These are phyloP conservation scores for Danaus melanippus DNA, from an alignment of 1,140 invertebrate genomes.

Conservation along the genomic window DNA sequence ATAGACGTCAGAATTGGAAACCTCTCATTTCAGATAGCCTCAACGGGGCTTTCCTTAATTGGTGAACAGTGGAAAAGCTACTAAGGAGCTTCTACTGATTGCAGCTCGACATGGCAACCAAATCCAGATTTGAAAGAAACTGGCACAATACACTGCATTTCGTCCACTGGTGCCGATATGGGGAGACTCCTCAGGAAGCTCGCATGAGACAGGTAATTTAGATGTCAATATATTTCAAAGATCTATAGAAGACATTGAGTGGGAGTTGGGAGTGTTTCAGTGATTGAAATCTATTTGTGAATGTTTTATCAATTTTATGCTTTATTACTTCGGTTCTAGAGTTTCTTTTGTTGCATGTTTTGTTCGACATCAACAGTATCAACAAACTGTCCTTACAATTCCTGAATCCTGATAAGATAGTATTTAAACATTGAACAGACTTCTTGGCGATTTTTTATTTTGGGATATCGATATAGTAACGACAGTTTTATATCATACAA, in stretches of 20 bases:
- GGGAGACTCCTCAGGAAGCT: slow-evolving; percentile 75
- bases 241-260: not conserved
- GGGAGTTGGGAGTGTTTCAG: no score
- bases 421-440: not conserved
- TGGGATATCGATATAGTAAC: slow-evolving; percentile 3
- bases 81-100: slow-evolving; percentile 71
- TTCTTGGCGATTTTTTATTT: not conserved
- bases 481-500: slow-evolving; percentile 4
- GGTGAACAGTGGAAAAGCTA: slow-evolving; percentile 57
- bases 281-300: no score
- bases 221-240: slow-evolving; percentile 18
- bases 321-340: slow-evolving; percentile 16
- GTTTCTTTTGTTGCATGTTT: slow-evolving; percentile 16
- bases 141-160: slow-evolving; percentile 81
- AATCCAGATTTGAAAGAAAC: slow-evolving; percentile 72
- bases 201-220: slow-evolving; percentile 76
- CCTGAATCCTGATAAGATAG: not conserved
- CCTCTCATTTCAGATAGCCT: slow-evolving; percentile 69
- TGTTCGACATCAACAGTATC: not conserved
- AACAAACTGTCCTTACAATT: slow-evolving; percentile 15
- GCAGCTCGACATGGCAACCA: slow-evolving; percentile 71
- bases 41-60: slow-evolving; percentile 60
- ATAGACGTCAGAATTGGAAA: slow-evolving; percentile 67
- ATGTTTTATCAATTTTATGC: slow-evolving; percentile 12
- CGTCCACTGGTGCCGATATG: slow-evolving; percentile 79